Evolutionary conservation across 2,888 invertebrate genomes (phyloP).

Genomic region (Azorinus chamasolen): DNA sequence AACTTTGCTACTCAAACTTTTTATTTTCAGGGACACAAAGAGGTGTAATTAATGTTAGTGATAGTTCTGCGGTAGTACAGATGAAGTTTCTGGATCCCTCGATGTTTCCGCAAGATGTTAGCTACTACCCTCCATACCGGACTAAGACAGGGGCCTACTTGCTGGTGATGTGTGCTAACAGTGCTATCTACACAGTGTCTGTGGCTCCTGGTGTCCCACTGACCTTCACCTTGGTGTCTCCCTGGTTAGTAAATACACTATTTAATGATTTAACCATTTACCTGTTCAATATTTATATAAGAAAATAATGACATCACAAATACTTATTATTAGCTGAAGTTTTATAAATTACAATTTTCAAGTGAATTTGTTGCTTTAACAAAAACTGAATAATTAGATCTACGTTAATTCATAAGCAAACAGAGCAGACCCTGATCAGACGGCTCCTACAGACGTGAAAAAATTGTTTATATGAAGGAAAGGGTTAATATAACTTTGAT

Average conservation of each 20-base stretch:
- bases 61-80: slow-evolving; percentile 63
- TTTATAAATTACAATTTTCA: too few relatives aligned
- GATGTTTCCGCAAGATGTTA: slow-evolving; percentile 71
- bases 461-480: too few relatives aligned
- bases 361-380: too few relatives aligned
- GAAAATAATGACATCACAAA: too few relatives aligned
- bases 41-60: slow-evolving; percentile 71
- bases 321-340: too few relatives aligned
- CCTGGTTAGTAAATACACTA: slow-evolving; percentile 67
- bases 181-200: slow-evolving; percentile 64
- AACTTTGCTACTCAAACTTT: too few relatives aligned
- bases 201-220: slow-evolving; percentile 52
- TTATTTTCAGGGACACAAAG: slow-evolving; percentile 73
- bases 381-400: too few relatives aligned
- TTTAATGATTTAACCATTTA: too few relatives aligned
- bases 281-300: too few relatives aligned
- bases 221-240: slow-evolving; percentile 54
- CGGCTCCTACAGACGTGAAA: too few relatives aligned
- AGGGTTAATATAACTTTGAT: neutral
- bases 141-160: slow-evolving; percentile 69
- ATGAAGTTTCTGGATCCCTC: slow-evolving; percentile 77
- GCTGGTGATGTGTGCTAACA: slow-evolving; percentile 73
- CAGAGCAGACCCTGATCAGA: too few relatives aligned
- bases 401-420: too few relatives aligned
- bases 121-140: slow-evolving; percentile 72